phyloP scores from a whole-genome alignment of 2,113 vertebrate species.

The Crotalus tigris region DNA sequence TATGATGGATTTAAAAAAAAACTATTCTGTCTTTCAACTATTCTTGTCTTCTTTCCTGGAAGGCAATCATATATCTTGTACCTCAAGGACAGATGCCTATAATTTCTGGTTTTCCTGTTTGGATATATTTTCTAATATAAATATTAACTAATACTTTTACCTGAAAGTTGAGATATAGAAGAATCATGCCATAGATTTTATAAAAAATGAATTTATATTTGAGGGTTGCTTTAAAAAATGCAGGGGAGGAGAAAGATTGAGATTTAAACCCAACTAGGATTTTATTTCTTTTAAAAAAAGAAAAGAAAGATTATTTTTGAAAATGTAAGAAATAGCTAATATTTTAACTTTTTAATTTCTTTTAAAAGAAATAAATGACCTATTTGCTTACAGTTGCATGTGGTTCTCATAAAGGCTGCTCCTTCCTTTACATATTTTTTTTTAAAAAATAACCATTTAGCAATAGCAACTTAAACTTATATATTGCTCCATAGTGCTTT shows the following conservation, averaged over 20 bases:
- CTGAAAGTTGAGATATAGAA: background rate
- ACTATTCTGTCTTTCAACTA: background rate
- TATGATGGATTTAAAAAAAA: background rate
- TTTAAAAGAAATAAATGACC: background rate
- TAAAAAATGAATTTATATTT: background rate
- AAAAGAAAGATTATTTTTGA: background rate
- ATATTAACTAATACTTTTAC: constrained; percentile 15
- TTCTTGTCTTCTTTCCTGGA: background rate
- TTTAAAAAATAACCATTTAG: background rate
- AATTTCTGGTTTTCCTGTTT: background rate
- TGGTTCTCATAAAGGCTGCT: background rate
- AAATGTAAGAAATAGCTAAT: background rate
- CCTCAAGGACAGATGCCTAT: background rate
- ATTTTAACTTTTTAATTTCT: background rate
- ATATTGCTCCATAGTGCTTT: too few relatives aligned
- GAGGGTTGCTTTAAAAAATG: background rate
- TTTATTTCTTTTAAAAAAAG: background rate
- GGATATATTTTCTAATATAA: background rate
- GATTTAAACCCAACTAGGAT: background rate
- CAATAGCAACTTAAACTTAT: background rate
- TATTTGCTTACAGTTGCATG: background rate
- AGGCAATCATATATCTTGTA: background rate
- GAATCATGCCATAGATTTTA: background rate
- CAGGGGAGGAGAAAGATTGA: background rate
- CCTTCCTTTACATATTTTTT: background rate